These are phyloP conservation scores for Felis chaus DNA, from an alignment of 2,113 vertebrate genomes.

Conservation along the genomic window DNA sequence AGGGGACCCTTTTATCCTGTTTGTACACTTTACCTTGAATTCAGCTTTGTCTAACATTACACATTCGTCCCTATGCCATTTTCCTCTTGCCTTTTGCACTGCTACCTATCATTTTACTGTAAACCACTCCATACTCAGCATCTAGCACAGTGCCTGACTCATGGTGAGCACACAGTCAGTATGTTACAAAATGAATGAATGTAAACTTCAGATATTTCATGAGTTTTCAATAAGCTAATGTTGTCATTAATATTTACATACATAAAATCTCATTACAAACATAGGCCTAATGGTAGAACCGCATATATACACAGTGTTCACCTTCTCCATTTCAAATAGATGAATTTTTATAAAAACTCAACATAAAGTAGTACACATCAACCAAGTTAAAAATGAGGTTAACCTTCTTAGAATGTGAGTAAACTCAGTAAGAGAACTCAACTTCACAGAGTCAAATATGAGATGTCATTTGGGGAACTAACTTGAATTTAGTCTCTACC, in stretches of 20 bases:
- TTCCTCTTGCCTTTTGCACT: neutral
- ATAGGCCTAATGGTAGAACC: neutral
- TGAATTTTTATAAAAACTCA: neutral
- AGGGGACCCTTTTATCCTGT: rapidly evolving
- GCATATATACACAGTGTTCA: neutral
- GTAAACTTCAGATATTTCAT: neutral
- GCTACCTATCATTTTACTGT: neutral
- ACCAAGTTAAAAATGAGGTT: neutral
- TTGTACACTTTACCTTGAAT: neutral
- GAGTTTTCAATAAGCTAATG: neutral
- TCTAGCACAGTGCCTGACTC: neutral
- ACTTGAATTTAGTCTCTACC: neutral
- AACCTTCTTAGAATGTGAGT: neutral
- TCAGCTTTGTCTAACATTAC: neutral
- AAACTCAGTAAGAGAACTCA: neutral
- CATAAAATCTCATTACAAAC: neutral
- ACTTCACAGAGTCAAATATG: neutral
- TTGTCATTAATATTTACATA: neutral
- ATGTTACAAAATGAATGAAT: neutral
- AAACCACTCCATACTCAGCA: neutral
- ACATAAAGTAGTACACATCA: neutral
- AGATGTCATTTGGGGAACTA: neutral
- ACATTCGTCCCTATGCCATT: neutral
- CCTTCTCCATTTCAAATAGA: neutral
- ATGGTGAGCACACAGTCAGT: neutral